Percentiles rank a stretch among this genome's conserved stretches.
Conservation (phyloP, 2,113 vertebrate genomes). For the Grus americana region DNA sequence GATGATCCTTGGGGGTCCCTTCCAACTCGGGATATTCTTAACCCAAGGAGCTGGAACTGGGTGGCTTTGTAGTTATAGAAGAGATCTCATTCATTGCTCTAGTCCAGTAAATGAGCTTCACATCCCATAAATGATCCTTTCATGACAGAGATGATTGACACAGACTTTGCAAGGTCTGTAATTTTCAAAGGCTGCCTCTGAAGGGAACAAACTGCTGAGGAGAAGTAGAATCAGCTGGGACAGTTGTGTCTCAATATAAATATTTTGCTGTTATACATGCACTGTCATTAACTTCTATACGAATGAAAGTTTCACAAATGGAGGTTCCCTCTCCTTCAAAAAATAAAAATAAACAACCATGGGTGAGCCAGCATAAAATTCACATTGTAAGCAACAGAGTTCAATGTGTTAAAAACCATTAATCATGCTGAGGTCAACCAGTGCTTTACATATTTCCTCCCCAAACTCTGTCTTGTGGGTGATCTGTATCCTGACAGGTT, state of each 20-base stretch:
- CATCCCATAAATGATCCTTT: not conserved
- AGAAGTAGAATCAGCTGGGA: conserved; percentile 5
- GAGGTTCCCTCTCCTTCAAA: not conserved
- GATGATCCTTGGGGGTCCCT: not conserved
- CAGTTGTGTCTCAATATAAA: conserved; percentile 14
- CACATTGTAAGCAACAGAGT: conserved; percentile 58
- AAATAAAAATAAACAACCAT: conserved; percentile 56
- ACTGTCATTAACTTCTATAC: not conserved
- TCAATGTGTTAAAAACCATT: conserved; percentile 79
- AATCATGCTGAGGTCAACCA: conserved; percentile 79
- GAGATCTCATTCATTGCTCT: not conserved
- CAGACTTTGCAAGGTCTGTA: not conserved
- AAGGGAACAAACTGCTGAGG: not conserved
- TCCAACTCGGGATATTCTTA: not conserved
- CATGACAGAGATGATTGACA: not conserved
- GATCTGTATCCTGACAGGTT: conserved; percentile 77
- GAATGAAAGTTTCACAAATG: conserved; percentile 24
- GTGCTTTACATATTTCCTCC: conserved; percentile 70
- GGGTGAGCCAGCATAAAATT: conserved; percentile 36
- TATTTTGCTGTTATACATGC: conserved; percentile 10
- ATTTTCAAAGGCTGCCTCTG: not conserved
- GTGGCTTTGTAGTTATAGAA: not conserved
- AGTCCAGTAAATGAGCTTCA: not conserved
- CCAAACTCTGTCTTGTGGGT: conserved; percentile 63
- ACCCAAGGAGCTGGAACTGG: not conserved